Percentiles rank a stretch among this genome's conserved stretches.
phyloP scores from a whole-genome alignment of 2,888 invertebrate species.

The Brachyptera putata region DNA sequence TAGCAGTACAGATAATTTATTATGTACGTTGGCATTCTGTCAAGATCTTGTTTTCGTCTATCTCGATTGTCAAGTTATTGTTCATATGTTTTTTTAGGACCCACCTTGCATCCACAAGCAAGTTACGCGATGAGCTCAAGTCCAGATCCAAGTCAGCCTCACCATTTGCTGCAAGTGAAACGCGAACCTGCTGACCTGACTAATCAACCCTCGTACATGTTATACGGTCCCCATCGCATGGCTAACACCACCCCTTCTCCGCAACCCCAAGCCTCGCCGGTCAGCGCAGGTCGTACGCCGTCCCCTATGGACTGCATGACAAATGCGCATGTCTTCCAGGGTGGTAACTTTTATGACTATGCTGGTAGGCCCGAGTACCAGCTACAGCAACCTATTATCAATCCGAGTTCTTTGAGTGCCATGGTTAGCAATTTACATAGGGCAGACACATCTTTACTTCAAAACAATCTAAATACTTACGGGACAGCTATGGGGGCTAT shows the following conservation, averaged over 20 bases:
- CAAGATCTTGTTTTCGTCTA: too few relatives aligned
- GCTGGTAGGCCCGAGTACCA: background rate
- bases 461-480: background rate
- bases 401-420: slow-evolving; percentile 2
- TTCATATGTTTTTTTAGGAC: too few relatives aligned
- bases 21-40: too few relatives aligned
- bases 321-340: slow-evolving; percentile 5
- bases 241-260: slow-evolving; percentile 20
- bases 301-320: slow-evolving; percentile 27
- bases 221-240: background rate
- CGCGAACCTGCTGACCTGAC: slow-evolving; percentile 38
- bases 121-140: background rate
- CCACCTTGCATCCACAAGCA: background rate
- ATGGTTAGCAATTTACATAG: background rate
- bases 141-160: background rate
- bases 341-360: slow-evolving; percentile 6
- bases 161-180: slow-evolving; percentile 15
- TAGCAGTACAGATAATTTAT: too few relatives aligned
- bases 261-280: slow-evolving; percentile 26
- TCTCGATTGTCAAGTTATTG: too few relatives aligned
- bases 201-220: slow-evolving; percentile 39
- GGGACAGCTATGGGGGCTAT: slow-evolving; percentile 9
- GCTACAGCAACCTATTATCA: slow-evolving; percentile 4
- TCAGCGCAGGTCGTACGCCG: slow-evolving; percentile 27
- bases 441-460: slow-evolving; percentile 33